Evolutionary conservation across 2,797 vertebrate species (phyloP), one percentile per base, ranked within the genome.

Genomic region (Sebastolobus alascanus): DNA sequence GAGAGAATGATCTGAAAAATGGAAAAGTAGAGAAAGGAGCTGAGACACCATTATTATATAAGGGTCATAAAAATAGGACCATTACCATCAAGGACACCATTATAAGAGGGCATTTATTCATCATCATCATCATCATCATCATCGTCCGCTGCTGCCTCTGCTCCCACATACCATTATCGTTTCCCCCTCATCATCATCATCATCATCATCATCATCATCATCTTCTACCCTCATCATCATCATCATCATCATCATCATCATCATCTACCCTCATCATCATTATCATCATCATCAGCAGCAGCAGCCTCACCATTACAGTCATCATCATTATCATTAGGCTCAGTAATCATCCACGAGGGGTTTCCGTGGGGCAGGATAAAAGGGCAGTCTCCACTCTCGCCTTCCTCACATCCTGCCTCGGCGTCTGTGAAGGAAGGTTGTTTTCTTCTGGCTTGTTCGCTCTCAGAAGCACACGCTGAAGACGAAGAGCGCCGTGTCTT

Each of bases 291-390:
- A 87, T 86, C 87, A 90, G 80, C 90, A 82, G 85, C 92, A 88
- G 89, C 94, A 90, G 91, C 91, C 88, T 90, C 87, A 92, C 93
- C 92, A 95, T 95, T 94, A 95, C 83, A 94, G 94, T 96, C 95
- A 96, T 96, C 95, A 96, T 96, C 96, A 96, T 96, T 91, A 96
- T 95, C 96, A 96, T 96, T 94, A 96, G 94, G 89, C 91, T 82
- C 40, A 37, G 94, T 96, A 96, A 96, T 96, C 95, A 96, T 94
- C 93, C 92, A 90, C 84, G 72, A 84, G 92, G 94, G 94, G 92
- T 92, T 95, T 92, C 90, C 81, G 85, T 50, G 86, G 93, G 90
- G 83, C 91, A 80, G 89, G 75, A 95, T 96, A 96, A 92, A 96
- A 95, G 94, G 91, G 79, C 91, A 78, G 90, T 16, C 71, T 83